phyloP scores from a whole-genome alignment of 2,113 vertebrate genomes.

The Chaenocephalus aceratus region DNA sequence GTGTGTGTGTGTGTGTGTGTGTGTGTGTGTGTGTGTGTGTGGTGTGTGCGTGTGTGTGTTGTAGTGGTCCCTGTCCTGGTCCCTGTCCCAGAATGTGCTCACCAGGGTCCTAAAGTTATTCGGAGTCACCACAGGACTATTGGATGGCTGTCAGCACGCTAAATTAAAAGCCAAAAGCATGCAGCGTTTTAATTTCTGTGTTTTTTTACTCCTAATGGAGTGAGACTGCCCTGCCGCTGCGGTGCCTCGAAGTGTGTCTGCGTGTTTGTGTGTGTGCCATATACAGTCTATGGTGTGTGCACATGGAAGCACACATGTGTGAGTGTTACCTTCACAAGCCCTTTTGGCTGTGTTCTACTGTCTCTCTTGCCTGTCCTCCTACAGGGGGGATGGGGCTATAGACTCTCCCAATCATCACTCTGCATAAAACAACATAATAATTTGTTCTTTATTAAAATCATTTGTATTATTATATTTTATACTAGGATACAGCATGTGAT shows the following conservation, averaged over 20 bases:
- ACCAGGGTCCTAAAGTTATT: constrained; percentile 68
- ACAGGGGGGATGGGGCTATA: constrained; percentile 19
- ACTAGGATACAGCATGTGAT: constrained; percentile 40
- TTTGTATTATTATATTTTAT: constrained; percentile 20
- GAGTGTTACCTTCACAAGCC: constrained; percentile 54
- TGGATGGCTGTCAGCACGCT: constrained; percentile 69
- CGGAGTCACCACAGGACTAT: constrained; percentile 67
- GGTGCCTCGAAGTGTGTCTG: constrained; percentile 10
- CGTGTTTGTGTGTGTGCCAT: constrained; percentile 20
- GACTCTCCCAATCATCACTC: constrained; percentile 21
- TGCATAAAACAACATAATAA: constrained; percentile 51
- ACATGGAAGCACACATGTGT: not conserved
- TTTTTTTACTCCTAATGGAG: constrained; percentile 67
- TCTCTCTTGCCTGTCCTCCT: constrained; percentile 29
- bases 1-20: not conserved
- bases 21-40: constrained; percentile 17
- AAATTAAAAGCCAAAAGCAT: constrained; percentile 77
- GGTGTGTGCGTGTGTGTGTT: constrained; percentile 8
- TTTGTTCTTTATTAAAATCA: constrained; percentile 43
- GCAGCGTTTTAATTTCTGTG: constrained; percentile 69
- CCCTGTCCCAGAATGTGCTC: constrained; percentile 54
- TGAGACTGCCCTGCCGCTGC: constrained; percentile 44
- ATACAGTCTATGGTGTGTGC: constrained; percentile 1
- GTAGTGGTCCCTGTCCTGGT: too few species aligned
- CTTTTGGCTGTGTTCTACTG: constrained; percentile 19